phyloP scores from a whole-genome alignment of 1,140 invertebrate genomes.

The Gonioctena quinquepunctata region DNA sequence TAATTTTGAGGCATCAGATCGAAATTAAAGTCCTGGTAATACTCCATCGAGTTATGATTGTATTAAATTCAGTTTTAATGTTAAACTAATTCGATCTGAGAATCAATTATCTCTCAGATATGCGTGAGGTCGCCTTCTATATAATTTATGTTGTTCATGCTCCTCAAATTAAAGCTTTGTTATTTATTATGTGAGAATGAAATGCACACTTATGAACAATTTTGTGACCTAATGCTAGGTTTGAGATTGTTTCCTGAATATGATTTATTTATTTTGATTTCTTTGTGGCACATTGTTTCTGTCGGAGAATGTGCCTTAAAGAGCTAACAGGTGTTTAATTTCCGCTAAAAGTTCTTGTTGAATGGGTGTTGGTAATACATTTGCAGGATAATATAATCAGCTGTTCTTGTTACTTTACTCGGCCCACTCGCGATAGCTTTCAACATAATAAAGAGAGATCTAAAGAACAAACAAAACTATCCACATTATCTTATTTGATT shows the following conservation, averaged over 20 bases:
- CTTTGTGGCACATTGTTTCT: too few species aligned
- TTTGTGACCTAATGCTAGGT: neutral
- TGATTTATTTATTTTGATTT: too few species aligned
- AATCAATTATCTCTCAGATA: neutral
- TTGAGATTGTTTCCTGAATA: neutral
- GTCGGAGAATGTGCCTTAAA: too few species aligned
- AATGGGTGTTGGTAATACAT: too few species aligned
- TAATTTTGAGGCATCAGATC: neutral
- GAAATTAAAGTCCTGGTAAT: neutral
- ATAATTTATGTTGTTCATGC: neutral
- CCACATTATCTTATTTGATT: too few species aligned
- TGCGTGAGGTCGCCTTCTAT: neutral
- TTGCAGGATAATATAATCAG: too few species aligned
- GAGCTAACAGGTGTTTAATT: too few species aligned
- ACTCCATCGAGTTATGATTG: neutral
- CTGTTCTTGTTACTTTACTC: too few species aligned
- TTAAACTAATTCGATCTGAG: neutral
- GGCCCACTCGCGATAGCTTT: too few species aligned
- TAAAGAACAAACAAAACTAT: too few species aligned
- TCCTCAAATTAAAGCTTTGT: neutral
- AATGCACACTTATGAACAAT: neutral
- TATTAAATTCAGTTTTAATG: neutral
- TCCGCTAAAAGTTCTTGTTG: too few species aligned
- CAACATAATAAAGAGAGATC: too few species aligned
- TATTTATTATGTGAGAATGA: neutral